Evolutionary conservation across 2,797 vertebrate species (phyloP).

Genomic region (Tiaroga cobitis): DNA sequence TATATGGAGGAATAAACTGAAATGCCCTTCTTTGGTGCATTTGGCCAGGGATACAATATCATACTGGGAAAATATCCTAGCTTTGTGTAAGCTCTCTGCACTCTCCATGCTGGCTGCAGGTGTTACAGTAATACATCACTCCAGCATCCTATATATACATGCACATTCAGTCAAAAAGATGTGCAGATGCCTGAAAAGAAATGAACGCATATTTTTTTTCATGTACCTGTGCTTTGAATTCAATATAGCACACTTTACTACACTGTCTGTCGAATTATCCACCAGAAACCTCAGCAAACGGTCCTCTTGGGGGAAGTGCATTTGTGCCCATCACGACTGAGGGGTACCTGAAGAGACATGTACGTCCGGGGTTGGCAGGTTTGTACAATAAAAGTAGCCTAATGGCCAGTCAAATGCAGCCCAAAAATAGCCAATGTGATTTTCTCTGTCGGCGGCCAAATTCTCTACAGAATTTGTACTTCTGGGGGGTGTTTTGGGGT

Average conservation of each 20-base stretch:
- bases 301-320: conserved; percentile 76
- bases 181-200: neutral
- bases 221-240: conserved; percentile 75
- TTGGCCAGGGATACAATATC: conserved; percentile 90
- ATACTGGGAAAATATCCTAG: conserved; percentile 87
- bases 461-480: too few species aligned
- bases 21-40: conserved; percentile 84
- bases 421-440: too few species aligned
- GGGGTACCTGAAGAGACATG: conserved; percentile 71
- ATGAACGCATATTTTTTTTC: neutral
- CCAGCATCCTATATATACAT: conserved; percentile 78
- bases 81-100: conserved; percentile 89
- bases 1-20: conserved; percentile 50
- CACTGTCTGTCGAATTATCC: conserved; percentile 74
- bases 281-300: conserved; percentile 82
- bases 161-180: conserved; percentile 18
- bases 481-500: too few species aligned
- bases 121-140: conserved; percentile 90
- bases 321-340: conserved; percentile 78
- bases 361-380: too few species aligned
- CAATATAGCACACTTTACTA: conserved; percentile 75
- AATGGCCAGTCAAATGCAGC: too few species aligned
- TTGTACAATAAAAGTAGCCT: too few species aligned
- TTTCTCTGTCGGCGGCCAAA: too few species aligned
- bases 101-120: conserved; percentile 85